Evolutionary conservation across 1,140 invertebrate species (phyloP).

Genomic region (Cephus cinctus): DNA sequence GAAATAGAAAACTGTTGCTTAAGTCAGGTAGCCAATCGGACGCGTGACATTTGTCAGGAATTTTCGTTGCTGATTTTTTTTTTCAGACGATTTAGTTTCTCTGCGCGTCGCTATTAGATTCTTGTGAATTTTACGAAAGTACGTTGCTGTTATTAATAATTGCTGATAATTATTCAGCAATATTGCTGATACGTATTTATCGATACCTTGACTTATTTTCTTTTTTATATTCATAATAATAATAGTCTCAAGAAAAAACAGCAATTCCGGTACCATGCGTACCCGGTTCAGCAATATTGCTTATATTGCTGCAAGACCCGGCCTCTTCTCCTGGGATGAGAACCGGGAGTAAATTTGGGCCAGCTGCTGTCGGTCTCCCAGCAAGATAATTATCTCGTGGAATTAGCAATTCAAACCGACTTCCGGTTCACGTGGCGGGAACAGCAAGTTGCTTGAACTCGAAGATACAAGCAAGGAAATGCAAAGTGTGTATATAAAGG

Average conservation of each 20-base stretch:
- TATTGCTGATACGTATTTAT: neutral
- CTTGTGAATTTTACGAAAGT: no score
- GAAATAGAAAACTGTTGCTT: no score
- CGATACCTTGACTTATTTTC: neutral
- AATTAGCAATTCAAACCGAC: constrained; percentile 52
- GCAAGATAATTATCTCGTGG: constrained; percentile 35
- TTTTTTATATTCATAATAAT: neutral
- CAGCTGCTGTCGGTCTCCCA: constrained; percentile 26
- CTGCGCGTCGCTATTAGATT: no score
- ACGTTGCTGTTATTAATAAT: no score
- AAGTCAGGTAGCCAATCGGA: no score
- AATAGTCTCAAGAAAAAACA: no score
- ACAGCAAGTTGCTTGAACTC: constrained; percentile 48
- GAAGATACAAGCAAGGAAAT: constrained; percentile 32
- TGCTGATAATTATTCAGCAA: neutral
- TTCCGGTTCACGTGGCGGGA: constrained; percentile 42
- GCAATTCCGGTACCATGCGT: no score
- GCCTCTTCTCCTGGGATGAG: neutral
- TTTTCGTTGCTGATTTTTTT: no score
- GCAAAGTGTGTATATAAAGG: no score
- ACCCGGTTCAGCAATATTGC: no score
- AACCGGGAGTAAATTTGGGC: constrained; percentile 36
- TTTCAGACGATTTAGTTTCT: no score
- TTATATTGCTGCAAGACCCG: neutral
- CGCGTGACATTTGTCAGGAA: no score